Evolutionary conservation across 2,797 vertebrate species (phyloP).

Genomic region (Tragopan temminckii): DNA sequence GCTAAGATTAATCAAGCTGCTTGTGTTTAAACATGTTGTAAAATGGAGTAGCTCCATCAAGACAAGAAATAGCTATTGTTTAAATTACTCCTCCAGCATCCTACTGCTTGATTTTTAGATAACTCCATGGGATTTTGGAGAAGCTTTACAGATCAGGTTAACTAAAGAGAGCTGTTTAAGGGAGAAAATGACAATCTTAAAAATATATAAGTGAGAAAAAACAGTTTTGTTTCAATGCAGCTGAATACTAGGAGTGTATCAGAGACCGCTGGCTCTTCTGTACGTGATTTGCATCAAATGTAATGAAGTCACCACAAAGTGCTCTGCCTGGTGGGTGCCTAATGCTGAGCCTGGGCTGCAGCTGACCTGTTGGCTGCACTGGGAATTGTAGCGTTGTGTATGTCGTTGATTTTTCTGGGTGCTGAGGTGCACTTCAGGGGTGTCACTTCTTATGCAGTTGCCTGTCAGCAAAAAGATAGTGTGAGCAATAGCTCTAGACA

Average conservation of each 20-base stretch:
- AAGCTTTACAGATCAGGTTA: neutral
- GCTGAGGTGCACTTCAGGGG: neutral
- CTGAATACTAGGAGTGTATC: neutral
- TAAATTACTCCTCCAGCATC: constrained; percentile 26
- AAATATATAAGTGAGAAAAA: neutral
- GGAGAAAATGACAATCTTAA: neutral
- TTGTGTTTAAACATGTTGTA: constrained; percentile 8
- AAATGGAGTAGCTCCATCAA: neutral
- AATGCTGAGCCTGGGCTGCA: neutral
- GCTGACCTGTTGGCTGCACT: neutral
- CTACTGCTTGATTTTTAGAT: constrained; percentile 31
- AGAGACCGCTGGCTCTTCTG: neutral
- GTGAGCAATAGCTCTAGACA: neutral
- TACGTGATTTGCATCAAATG: fast-evolving
- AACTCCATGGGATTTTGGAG: neutral
- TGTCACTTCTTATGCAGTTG: neutral
- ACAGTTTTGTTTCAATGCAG: neutral
- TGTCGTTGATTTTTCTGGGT: neutral
- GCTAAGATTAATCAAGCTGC: neutral
- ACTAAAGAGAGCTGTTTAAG: neutral
- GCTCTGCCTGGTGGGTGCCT: neutral
- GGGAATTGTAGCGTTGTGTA: neutral
- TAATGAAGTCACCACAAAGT: neutral
- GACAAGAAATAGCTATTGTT: constrained; percentile 2
- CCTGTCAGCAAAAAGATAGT: neutral